These are phyloP conservation scores for Argynnis bischoffii DNA, from an alignment of 2,888 invertebrate genomes.

Conservation along the genomic window DNA sequence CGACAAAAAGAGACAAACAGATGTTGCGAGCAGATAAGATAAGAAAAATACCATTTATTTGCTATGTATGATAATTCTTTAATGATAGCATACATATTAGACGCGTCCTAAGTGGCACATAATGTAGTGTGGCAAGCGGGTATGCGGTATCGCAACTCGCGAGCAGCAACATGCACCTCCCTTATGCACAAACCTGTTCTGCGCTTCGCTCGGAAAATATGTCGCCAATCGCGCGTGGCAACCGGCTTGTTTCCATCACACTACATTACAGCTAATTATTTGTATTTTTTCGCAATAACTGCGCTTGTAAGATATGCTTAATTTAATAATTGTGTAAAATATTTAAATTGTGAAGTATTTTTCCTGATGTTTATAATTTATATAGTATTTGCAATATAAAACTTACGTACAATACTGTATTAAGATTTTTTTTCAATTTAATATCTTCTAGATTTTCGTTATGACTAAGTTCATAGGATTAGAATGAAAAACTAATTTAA, in stretches of 20 bases:
- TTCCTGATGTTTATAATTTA: too few species aligned
- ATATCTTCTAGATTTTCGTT: too few species aligned
- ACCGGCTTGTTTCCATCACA: slow-evolving; percentile 62
- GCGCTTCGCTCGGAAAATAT: slow-evolving; percentile 72
- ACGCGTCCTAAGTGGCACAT: slow-evolving; percentile 61
- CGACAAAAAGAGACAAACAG: too few species aligned
- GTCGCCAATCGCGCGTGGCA: slow-evolving; percentile 72
- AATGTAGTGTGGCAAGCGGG: slow-evolving; percentile 63
- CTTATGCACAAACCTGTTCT: slow-evolving; percentile 69
- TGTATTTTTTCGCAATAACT: slow-evolving; percentile 50
- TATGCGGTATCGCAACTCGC: slow-evolving; percentile 53
- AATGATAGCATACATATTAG: slow-evolving; percentile 33
- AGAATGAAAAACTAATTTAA: too few species aligned
- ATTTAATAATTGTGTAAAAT: background rate
- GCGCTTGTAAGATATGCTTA: slow-evolving; percentile 11
- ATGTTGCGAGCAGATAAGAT: background rate
- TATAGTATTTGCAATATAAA: too few species aligned
- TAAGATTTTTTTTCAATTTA: too few species aligned
- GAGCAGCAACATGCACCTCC: slow-evolving; percentile 58
- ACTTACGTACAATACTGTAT: too few species aligned
- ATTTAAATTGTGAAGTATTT: background rate
- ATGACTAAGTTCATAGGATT: too few species aligned
- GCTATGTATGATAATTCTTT: slow-evolving; percentile 5
- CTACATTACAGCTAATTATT: slow-evolving; percentile 61
- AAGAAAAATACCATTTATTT: background rate